These are phyloP conservation scores for Ancistrus triradiatus DNA, from an alignment of 2,113 vertebrate genomes.

Conservation along the genomic window DNA sequence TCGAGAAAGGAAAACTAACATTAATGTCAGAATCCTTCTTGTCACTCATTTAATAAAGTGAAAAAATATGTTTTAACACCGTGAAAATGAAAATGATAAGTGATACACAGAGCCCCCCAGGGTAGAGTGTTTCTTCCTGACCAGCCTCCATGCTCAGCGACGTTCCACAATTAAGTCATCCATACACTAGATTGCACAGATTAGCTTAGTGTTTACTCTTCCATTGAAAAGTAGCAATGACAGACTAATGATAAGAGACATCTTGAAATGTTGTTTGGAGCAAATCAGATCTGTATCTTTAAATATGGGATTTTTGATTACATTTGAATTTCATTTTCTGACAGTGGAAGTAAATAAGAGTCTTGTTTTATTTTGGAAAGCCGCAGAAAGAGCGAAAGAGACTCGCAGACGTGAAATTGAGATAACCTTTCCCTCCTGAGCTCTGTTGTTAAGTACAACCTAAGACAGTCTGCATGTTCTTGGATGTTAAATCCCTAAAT, in stretches of 20 bases:
- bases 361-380: neutral
- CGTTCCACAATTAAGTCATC: conserved; percentile 12
- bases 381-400: neutral
- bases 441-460: too few relatives aligned
- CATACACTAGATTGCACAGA: conserved; percentile 35
- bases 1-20: too few relatives aligned
- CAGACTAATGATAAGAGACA: conserved; percentile 44
- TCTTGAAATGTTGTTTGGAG: conserved; percentile 33
- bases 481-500: too few relatives aligned
- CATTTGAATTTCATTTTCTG: conserved; percentile 5
- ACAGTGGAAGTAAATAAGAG: conserved; percentile 2
- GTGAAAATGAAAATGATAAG: too few relatives aligned
- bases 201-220: conserved; percentile 46
- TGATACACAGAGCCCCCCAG: too few relatives aligned
- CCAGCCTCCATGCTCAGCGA: too few relatives aligned
- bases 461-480: too few relatives aligned
- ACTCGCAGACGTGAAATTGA: neutral
- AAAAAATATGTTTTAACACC: too few relatives aligned
- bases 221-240: conserved; percentile 26
- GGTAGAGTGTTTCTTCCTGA: too few relatives aligned
- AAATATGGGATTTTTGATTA: conserved; percentile 36
- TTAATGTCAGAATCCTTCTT: too few relatives aligned
- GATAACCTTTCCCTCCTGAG: too few relatives aligned
- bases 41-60: too few relatives aligned
- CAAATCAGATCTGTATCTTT: conserved; percentile 30